Evolutionary conservation across 2,797 vertebrate species (phyloP).

Genomic region (Otolemur crassicaudatus): DNA sequence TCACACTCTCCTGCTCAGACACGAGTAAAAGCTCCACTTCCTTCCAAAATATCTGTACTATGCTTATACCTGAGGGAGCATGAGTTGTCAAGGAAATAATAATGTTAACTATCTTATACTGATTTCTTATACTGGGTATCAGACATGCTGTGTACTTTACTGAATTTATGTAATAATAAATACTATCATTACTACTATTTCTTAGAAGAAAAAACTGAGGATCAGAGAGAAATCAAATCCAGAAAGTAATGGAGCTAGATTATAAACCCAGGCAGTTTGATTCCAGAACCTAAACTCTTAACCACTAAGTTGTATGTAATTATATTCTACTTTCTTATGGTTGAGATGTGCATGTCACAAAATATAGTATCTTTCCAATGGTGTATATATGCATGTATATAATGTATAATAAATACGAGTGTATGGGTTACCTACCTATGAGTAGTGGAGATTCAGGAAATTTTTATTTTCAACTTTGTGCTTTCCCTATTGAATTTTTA

Average conservation of each 20-base stretch:
- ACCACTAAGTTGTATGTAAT: background rate
- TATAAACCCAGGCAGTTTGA: background rate
- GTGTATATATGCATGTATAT: background rate
- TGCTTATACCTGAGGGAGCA: background rate
- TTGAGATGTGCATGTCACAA: background rate
- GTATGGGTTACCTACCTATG: background rate
- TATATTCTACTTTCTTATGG: constrained; percentile 26
- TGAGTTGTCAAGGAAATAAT: background rate
- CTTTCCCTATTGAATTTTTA: constrained; percentile 42
- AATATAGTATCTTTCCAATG: background rate
- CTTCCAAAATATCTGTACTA: background rate
- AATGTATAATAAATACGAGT: background rate
- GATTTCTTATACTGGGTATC: background rate
- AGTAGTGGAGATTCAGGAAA: background rate
- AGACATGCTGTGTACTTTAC: background rate
- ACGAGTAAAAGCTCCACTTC: background rate
- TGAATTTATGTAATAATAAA: constrained; percentile 17
- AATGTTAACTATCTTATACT: background rate
- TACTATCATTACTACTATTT: background rate
- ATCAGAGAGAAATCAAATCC: background rate
- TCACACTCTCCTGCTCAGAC: background rate
- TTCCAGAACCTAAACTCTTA: background rate
- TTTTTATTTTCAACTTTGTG: constrained; percentile 34
- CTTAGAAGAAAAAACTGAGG: constrained; percentile 1
- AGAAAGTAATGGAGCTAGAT: background rate